Evolutionary conservation across 2,888 invertebrate species (phyloP).

Genomic region (Drosophila heteroneura): DNA sequence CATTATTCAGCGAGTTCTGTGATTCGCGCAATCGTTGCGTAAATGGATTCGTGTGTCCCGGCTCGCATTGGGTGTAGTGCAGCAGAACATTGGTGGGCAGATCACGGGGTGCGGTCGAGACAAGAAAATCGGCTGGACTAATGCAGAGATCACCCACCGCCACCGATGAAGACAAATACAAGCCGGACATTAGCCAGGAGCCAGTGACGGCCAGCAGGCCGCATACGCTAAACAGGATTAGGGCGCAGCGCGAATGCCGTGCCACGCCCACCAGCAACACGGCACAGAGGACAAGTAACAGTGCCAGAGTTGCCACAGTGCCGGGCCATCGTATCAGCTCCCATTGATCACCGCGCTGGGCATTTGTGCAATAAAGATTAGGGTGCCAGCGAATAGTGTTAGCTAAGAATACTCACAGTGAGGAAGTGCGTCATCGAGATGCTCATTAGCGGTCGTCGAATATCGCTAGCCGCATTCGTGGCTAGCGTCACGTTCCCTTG

Average conservation of each 20-base stretch:
- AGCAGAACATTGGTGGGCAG: conserved; percentile 88
- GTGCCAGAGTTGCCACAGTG: conserved; percentile 94
- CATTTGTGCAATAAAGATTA: conserved; percentile 27
- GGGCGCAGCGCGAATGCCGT: conserved; percentile 94
- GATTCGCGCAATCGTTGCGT: conserved; percentile 93
- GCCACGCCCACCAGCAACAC: conserved; percentile 96
- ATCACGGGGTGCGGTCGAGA: conserved; percentile 87
- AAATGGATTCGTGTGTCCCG: conserved; percentile 92
- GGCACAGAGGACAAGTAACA: conserved; percentile 94
- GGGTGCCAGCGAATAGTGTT: not conserved
- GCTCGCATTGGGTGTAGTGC: conserved; percentile 94
- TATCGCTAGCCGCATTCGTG: conserved; percentile 91
- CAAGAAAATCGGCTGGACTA: conserved; percentile 93
- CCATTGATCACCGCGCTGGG: conserved; percentile 90
- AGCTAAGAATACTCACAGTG: conserved; percentile 74
- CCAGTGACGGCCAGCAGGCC: conserved; percentile 93
- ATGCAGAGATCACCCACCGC: conserved; percentile 94
- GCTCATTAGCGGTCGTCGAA: conserved; percentile 90
- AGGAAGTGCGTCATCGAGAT: conserved; percentile 89
- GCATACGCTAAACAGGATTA: conserved; percentile 95
- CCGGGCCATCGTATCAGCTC: conserved; percentile 94
- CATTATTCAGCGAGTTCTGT: conserved; percentile 88
- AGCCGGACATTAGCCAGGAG: conserved; percentile 95
- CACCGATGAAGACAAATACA: conserved; percentile 94
- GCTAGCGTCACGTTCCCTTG: conserved; percentile 91